Evolutionary conservation across 2,797 vertebrate genomes (phyloP).

Genomic region (Hypotaenidia okinawae): DNA sequence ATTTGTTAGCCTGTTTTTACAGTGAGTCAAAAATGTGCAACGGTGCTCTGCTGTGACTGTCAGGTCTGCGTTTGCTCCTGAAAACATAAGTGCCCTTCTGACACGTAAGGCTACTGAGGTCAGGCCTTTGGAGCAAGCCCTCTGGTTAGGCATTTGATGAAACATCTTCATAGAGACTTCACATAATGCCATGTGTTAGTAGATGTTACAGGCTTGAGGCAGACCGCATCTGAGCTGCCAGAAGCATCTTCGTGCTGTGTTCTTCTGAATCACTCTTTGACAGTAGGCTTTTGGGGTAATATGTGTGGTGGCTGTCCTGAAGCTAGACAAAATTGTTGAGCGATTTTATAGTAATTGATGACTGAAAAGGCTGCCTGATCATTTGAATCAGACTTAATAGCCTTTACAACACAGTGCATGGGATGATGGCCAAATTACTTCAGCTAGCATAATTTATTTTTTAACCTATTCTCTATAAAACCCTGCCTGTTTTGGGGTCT

Average conservation of each 20-base stretch:
- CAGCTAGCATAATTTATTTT: background rate
- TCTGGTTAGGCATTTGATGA: background rate
- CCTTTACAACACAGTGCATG: background rate
- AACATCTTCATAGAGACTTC: background rate
- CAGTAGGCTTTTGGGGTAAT: background rate
- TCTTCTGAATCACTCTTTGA: background rate
- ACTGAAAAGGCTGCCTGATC: background rate
- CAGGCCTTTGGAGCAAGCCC: background rate
- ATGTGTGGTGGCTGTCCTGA: background rate
- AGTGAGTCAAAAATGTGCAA: conserved; percentile 23
- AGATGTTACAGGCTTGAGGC: background rate
- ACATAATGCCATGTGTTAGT: background rate
- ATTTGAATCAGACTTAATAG: conserved; percentile 10
- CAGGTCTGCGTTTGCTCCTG: background rate
- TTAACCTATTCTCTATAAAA: background rate
- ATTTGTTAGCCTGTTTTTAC: conserved; percentile 67
- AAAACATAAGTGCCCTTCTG: background rate
- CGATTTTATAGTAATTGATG: background rate
- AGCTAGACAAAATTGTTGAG: background rate
- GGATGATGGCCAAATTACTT: conserved; percentile 8
- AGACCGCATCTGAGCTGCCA: rapidly evolving
- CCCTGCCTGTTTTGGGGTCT: background rate
- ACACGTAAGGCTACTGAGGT: background rate
- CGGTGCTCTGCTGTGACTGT: background rate
- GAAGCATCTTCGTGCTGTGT: background rate